Conservation (phyloP, 2,113 vertebrate species). For the Dinomys branickii region DNA sequence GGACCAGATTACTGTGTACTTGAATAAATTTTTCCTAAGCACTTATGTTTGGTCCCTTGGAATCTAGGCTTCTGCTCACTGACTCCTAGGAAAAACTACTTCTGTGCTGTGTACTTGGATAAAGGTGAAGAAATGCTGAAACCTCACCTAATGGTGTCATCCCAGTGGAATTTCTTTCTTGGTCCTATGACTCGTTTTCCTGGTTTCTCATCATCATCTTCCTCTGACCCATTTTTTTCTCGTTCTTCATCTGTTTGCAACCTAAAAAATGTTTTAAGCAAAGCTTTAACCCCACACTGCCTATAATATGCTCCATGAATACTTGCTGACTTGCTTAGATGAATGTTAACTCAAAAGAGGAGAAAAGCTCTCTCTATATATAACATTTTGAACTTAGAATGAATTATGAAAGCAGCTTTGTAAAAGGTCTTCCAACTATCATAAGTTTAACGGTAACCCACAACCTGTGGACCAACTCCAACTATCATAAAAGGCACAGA, state of each 20-base stretch:
- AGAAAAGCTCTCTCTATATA: background rate
- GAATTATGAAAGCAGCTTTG: background rate
- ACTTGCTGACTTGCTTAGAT: background rate
- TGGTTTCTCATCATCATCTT: constrained; percentile 98
- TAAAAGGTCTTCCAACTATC: background rate
- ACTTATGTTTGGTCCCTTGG: constrained; percentile 9
- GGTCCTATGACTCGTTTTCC: constrained; percentile 97
- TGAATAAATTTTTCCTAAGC: constrained; percentile 36
- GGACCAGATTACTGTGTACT: background rate
- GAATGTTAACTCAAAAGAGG: constrained; percentile 13
- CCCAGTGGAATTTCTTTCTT: constrained; percentile 98
- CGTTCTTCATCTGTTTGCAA: constrained; percentile 94
- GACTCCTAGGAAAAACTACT: background rate
- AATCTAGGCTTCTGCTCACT: background rate
- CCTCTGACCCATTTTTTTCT: constrained; percentile 96
- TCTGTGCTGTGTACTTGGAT: background rate
- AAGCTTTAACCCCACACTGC: constrained; percentile 20
- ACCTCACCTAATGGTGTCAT: constrained; percentile 95
- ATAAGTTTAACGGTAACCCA: too few relatives aligned
- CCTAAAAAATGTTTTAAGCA: constrained; percentile 82
- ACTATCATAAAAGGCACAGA: background rate
- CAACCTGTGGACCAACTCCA: too few relatives aligned
- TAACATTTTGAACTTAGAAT: background rate
- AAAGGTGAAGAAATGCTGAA: background rate
- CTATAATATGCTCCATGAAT: background rate